These are phyloP conservation scores for Meandrusa payeni DNA, from an alignment of 2,888 invertebrate species.

Conservation along the genomic window DNA sequence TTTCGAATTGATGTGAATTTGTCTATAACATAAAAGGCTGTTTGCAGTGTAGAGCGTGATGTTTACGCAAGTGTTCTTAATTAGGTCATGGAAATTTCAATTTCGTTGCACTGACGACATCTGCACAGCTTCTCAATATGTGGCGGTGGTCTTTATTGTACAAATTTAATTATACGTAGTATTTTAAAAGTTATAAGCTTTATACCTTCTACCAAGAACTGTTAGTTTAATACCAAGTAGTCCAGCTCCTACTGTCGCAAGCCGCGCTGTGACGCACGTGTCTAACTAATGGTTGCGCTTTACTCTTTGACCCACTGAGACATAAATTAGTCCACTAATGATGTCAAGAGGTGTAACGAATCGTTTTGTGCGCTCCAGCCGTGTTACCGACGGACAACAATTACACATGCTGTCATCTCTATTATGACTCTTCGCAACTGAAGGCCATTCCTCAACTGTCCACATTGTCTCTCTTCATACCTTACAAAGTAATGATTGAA, in stretches of 20 bases:
- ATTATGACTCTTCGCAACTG: constrained; percentile 8
- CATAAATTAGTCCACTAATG: constrained; percentile 26
- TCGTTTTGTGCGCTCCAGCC: constrained; percentile 36
- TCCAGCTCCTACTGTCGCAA: constrained; percentile 26
- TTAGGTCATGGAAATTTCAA: constrained; percentile 22
- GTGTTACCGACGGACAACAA: constrained; percentile 36
- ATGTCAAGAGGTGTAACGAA: constrained; percentile 46
- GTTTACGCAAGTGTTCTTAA: constrained; percentile 21
- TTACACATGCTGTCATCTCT: constrained; percentile 32
- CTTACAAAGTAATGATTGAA: too few species aligned
- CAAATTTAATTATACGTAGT: too few species aligned
- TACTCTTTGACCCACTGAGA: constrained; percentile 25
- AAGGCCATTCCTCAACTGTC: not conserved
- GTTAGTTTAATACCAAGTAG: too few species aligned
- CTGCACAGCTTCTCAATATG: too few species aligned
- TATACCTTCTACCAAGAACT: too few species aligned
- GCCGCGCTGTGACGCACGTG: constrained; percentile 33
- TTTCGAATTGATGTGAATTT: not conserved
- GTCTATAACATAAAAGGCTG: not conserved
- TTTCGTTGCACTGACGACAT: constrained; percentile 1
- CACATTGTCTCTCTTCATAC: too few species aligned
- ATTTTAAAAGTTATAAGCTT: too few species aligned
- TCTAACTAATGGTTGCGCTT: constrained; percentile 49
- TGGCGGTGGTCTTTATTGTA: too few species aligned
- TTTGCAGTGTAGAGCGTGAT: constrained; percentile 2